A percentile compares a stretch with the other conserved stretches of the same genome.
phyloP scores from a whole-genome alignment of 2,113 vertebrate species.

The Accipiter virgatus region DNA sequence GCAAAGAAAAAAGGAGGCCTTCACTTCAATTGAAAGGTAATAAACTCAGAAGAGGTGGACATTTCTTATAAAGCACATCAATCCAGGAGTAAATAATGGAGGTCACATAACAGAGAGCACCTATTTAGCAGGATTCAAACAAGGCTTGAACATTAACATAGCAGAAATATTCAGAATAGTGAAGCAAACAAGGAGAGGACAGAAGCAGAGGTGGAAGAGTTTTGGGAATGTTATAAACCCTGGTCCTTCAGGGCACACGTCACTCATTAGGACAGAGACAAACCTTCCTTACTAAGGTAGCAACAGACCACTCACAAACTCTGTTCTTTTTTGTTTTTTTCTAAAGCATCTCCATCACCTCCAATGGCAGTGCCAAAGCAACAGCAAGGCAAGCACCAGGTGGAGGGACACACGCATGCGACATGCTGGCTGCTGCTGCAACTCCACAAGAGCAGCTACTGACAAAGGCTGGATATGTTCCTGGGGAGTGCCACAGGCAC shows the following conservation, averaged over 20 bases:
- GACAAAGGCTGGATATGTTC: neutral
- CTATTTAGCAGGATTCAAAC: neutral
- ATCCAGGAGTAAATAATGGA: neutral
- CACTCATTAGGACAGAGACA: neutral
- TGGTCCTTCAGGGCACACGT: neutral
- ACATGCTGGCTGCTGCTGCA: neutral
- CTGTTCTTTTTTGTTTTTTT: neutral
- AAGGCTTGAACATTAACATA: neutral
- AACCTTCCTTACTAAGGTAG: neutral
- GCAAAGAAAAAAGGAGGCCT: neutral
- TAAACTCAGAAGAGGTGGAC: neutral
- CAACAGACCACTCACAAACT: neutral
- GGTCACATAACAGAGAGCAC: neutral
- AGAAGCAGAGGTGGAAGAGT: neutral
- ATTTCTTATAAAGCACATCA: neutral
- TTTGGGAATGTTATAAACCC: neutral
- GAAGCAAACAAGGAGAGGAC: neutral
- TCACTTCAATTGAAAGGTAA: neutral
- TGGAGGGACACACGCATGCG: accelerated
- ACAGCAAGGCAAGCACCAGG: neutral
- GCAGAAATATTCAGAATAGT: neutral
- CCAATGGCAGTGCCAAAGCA: neutral
- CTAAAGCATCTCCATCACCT: neutral
- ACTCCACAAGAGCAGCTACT: neutral
- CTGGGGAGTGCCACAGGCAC: neutral